Evolutionary conservation across 2,113 vertebrate species (phyloP), one percentile per base, ranked within the genome.

Genomic region (Ranitomeya imitator): DNA sequence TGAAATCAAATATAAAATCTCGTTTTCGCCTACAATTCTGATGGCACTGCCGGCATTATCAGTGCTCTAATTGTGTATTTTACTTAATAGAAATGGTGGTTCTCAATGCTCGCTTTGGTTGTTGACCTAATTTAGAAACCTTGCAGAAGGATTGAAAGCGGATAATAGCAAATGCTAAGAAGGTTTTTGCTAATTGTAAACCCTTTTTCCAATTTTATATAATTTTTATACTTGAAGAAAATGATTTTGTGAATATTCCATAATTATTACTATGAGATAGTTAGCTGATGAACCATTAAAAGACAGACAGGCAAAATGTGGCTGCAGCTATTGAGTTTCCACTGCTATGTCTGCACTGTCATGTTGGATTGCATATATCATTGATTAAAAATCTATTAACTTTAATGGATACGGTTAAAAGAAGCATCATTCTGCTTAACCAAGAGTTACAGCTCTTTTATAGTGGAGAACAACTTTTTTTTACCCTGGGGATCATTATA

Each of bases 281-380:
- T 23, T 85, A 45, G 69, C 23, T 76, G 73, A 60, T 86, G 85
- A 86, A 63, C 85, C 31, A 63, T 78, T 7, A 61, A 86, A 23
- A 71, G 51, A 61, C 57, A 76, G 37, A 78, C 73, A 59, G 2
- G 82, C 63, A 55, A 71, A 15, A 55, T 55, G 15, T 54, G 55
- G n/a, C n/a, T 54, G 12, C 59, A 69, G 61, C 45, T 45, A 82
- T 65, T 31, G 16, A 5, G 26, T 12, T 54, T 54, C 63, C 12
- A 37, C 21, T 69, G 19, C 54, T 21, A 13, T 69, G 61, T 54
- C 37, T 54, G 81, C 23, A n/a, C 18, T n/a, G 26, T 51, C 21
- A 23, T 83, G 10, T 52, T 65, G n/a, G 37, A 4, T 61, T 60
- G 31, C 18, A 63, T 82, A 51, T 63, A 81, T 23, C 5, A 7